Base-by-base conservation (phyloP, 2,113 vertebrate genomes). In the Pantherophis guttatus region DNA sequence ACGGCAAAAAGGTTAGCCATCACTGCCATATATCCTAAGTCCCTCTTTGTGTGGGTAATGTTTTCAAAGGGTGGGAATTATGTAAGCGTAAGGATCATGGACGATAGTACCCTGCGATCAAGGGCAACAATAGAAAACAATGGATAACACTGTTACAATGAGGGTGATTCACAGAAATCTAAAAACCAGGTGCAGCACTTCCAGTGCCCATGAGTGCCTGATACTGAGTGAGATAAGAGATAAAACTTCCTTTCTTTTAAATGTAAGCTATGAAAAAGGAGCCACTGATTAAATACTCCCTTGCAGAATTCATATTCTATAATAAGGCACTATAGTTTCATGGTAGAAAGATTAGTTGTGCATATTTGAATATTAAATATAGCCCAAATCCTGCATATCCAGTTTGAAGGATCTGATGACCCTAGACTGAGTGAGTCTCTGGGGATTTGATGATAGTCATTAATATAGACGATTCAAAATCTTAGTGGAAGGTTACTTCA, bases 81-180 rank as follows among this genome's bases (percentile, higher is more conserved):
- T 17, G 4, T 70, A 65, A 33, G 21, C 10, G 8, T 89, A 58
- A 58, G 33, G 52, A 29, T 90, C 44, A 15, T 11, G n/a, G 21
- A 8, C 12, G 58, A 19, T 7, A 13, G 26, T 24, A 10, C 24
- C 21, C 21, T 54, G 48, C 13, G 62, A 23, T 57, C 87, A 81
- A 57, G 87, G 87, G 48, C 58, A 88, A 65, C 59, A 19, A 17
- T 9, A 21, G 92, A 9, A 91, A 81, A 55, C 70, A 44, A 19
- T 57, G 11, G 12, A 54, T n/a, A 39, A 85, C 53, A 85, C 17
- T 81, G 33, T 81, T 81, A 88, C 50, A 88, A 75, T 23, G 50
- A 53, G 93, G 90, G 89, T 91, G 89, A 91, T 91, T 10, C 91
- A 53, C 88, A 26, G 86, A 85, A 90, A 50, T 90, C 91, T 75